Evolutionary conservation across 2,888 invertebrate genomes (phyloP).

Genomic region (Lepidochitona cinerea): DNA sequence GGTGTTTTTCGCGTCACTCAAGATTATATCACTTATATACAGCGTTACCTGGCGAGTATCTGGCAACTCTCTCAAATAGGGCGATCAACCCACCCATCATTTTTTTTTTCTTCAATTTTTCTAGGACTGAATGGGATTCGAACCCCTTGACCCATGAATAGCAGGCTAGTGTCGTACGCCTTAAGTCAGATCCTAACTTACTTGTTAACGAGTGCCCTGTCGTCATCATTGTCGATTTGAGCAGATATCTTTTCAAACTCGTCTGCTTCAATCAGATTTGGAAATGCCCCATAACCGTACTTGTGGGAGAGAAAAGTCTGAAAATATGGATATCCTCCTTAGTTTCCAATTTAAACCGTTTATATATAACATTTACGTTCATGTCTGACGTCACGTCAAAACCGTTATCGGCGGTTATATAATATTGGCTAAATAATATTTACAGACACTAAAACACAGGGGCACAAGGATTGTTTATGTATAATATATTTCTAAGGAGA

Average conservation of each 20-base stretch:
- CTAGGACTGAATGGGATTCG: too few species aligned
- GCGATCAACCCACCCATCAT: background rate
- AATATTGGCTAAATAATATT: too few species aligned
- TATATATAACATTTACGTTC: background rate
- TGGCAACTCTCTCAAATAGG: background rate
- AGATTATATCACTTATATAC: background rate
- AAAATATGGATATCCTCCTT: slow-evolving; percentile 7
- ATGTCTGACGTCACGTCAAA: too few species aligned
- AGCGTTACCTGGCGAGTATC: background rate
- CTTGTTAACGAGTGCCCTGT: slow-evolving; percentile 14
- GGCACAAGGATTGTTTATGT: too few species aligned
- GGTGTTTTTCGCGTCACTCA: background rate
- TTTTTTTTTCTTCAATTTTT: background rate
- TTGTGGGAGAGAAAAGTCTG: slow-evolving; percentile 63
- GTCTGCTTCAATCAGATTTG: slow-evolving; percentile 43
- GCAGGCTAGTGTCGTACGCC: too few species aligned
- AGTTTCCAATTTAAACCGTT: background rate
- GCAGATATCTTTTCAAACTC: slow-evolving; percentile 45
- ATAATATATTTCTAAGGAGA: too few species aligned
- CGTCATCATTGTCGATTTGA: slow-evolving; percentile 23
- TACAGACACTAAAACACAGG: too few species aligned
- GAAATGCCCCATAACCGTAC: slow-evolving; percentile 60
- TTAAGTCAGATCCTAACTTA: background rate
- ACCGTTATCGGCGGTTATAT: too few species aligned
- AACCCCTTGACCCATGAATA: too few species aligned